Evolutionary conservation across 2,113 vertebrate genomes (phyloP), one percentile per base, ranked within the genome.

Genomic region (Pelmatolapia mariae): DNA sequence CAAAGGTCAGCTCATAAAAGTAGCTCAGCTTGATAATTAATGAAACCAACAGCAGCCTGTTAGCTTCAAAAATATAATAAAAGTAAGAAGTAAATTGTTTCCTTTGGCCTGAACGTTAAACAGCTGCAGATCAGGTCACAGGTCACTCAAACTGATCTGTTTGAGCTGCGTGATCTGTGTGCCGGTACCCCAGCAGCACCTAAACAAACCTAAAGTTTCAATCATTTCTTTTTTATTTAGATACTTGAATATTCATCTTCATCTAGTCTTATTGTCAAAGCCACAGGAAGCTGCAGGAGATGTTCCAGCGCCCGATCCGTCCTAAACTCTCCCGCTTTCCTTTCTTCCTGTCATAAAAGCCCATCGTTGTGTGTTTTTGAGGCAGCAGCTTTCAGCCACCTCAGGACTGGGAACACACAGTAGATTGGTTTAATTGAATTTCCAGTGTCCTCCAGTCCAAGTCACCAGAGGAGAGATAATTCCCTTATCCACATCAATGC

Each of bases 381-480:
- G 40, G 43, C 16, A 29, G 71, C 24, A 47, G 43, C 16, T 18
- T 76, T 76, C 43, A 76, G 43, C 71, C 71, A 76, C 71, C 71
- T 76, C 38, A 53, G 80, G 89, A 85, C 82, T 87, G 92, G 86
- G 36, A 91, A 92, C 89, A 92, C 91, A 50, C 71, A 78, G 71
- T 78, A 93, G 92, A 96, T 96, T 91, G 94, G 76, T 95, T 95
- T 94, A 95, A 96, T 94, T 96, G 93, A 96, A 94, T 95, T 95
- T 96, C 89, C 89, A 94, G 85, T 93, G 87, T 95, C 87, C 88
- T 93, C 83, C 84, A 83, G 87, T 93, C 86, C 36, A 33, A 95
- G 87, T 95, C 94, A 96, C 79, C 90, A 89, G 94, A 96, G 95
- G 94, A 94, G 91, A 94, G 93, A 92, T 96, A 96, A 96, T 96